Conservation (phyloP, 2,797 vertebrate genomes). For the Siniperca undulata region DNA sequence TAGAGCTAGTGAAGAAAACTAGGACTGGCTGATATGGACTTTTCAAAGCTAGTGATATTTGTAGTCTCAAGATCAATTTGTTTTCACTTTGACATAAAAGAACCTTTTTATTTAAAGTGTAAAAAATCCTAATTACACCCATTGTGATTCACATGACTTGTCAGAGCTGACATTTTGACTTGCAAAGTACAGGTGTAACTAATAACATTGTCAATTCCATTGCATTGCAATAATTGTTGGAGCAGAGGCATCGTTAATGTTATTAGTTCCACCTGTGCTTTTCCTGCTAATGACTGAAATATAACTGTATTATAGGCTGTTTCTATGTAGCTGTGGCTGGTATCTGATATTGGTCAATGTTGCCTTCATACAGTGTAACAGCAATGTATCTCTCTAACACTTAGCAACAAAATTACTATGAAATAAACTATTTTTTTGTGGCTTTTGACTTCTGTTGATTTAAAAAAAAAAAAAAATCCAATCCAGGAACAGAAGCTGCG, state of each 20-base stretch:
- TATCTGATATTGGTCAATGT: not conserved
- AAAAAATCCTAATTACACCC: not conserved
- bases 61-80: not conserved
- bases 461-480: no score
- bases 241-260: not conserved
- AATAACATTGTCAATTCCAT: not conserved
- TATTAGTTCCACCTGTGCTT: not conserved
- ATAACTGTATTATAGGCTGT: not conserved
- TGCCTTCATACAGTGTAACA: not conserved
- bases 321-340: not conserved
- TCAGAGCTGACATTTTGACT: not conserved
- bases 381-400: not conserved
- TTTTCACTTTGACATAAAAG: not conserved
- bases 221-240: not conserved
- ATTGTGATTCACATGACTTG: not conserved
- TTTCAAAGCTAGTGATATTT: not conserved
- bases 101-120: not conserved
- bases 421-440: not conserved
- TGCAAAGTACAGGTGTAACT: not conserved
- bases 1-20: not conserved
- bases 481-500: constrained; percentile 91
- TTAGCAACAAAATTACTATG: not conserved
- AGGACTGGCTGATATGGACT: not conserved
- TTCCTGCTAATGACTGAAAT: not conserved
- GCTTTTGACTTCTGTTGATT: not conserved